Evolutionary conservation across 35 echinoderm and acorn worm species (phyloP).

Genomic region (Ophiothrix spiculata): DNA sequence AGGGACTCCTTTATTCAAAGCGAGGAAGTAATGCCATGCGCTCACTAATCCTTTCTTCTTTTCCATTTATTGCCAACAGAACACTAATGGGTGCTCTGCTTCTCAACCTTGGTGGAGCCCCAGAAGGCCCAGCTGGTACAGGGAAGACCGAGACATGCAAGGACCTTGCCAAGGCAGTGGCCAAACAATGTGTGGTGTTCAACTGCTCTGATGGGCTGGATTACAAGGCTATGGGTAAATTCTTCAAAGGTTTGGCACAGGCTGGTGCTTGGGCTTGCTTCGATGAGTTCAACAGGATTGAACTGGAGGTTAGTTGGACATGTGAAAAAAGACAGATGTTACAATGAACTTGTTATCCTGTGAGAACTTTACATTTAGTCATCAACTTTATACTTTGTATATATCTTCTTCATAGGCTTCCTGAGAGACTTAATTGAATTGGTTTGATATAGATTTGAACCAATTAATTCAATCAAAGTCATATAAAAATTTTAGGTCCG

Average conservation of each 20-base stretch:
- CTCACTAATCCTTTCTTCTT: background rate
- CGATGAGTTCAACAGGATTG: slow-evolving; percentile 99
- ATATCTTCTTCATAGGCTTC: too few species aligned
- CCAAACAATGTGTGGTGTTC: slow-evolving; percentile 99
- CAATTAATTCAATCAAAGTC: background rate
- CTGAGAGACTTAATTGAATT: too few species aligned
- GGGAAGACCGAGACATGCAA: slow-evolving; percentile 98
- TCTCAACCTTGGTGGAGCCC: slow-evolving; percentile 92
- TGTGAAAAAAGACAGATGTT: too few species aligned
- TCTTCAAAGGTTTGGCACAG: slow-evolving; percentile 93
- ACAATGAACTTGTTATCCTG: too few species aligned
- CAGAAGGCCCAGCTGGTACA: slow-evolving; percentile 95
- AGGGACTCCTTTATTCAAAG: too few species aligned
- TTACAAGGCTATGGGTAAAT: slow-evolving; percentile 98
- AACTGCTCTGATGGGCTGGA: slow-evolving; percentile 98
- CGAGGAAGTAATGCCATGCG: too few species aligned
- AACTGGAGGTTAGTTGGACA: slow-evolving; percentile 98
- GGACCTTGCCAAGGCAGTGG: slow-evolving; percentile 97
- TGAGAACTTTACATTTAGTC: too few species aligned
- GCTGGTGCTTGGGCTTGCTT: slow-evolving; percentile 98
- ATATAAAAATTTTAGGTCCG: too few species aligned
- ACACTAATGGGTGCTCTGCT: slow-evolving; percentile 91
- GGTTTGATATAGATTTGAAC: too few species aligned
- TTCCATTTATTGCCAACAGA: slow-evolving; percentile 19
- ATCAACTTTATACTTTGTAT: too few species aligned